Evolutionary conservation across 2,113 vertebrate genomes (phyloP).

Genomic region (Spea multiplicata): DNA sequence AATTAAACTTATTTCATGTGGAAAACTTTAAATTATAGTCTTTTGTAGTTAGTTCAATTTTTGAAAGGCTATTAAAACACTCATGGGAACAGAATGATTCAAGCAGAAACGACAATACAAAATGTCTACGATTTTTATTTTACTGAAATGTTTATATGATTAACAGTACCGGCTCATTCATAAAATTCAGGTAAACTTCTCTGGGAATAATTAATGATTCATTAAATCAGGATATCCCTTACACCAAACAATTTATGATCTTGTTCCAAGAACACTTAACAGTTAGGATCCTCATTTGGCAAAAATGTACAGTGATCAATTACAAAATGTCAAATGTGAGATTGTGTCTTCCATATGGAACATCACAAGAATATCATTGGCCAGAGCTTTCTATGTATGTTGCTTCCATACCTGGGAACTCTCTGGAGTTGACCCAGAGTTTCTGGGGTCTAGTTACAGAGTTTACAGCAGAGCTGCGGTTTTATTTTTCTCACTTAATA

Average conservation of each 20-base stretch:
- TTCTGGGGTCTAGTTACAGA: too few species aligned
- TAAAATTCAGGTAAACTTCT: background rate
- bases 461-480: too few species aligned
- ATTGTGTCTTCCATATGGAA: slow-evolving; percentile 31
- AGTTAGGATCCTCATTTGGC: background rate
- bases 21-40: slow-evolving; percentile 6
- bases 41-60: background rate
- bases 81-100: background rate
- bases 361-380: background rate
- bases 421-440: too few species aligned
- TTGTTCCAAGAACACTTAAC: slow-evolving; percentile 9
- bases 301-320: slow-evolving; percentile 15
- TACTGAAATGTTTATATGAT: background rate
- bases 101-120: background rate
- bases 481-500: too few species aligned
- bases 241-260: background rate
- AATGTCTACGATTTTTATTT: slow-evolving; percentile 11
- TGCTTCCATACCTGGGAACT: background rate
- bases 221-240: background rate
- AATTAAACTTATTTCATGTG: slow-evolving; percentile 13
- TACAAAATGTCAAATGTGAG: slow-evolving; percentile 17
- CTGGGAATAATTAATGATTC: background rate
- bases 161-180: too few species aligned
- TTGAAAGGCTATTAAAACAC: background rate
- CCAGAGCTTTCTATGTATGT: background rate